Conservation (phyloP, 1,140 invertebrate genomes). For the Drosophila malerkotliana region DNA sequence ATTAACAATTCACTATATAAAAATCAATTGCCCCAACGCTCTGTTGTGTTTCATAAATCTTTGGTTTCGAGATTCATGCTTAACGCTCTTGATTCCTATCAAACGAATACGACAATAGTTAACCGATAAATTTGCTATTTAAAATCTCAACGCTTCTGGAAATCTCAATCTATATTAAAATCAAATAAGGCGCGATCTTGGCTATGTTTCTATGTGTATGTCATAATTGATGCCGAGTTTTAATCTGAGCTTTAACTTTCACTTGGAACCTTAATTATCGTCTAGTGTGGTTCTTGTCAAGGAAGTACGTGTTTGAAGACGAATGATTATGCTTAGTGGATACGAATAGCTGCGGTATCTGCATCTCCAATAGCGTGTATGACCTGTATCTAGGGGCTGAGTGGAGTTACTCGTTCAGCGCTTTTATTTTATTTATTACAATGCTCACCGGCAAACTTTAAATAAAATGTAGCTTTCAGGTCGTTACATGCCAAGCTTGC, state of each 20-base stretch:
- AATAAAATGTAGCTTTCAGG: constrained; percentile 22
- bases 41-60: constrained; percentile 57
- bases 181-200: constrained; percentile 75
- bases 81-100: constrained; percentile 51
- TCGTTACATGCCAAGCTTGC: not conserved
- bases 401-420: constrained; percentile 25
- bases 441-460: constrained; percentile 56
- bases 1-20: constrained; percentile 81
- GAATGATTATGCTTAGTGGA: constrained; percentile 67
- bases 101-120: constrained; percentile 77
- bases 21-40: constrained; percentile 72
- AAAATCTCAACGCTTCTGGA: constrained; percentile 55
- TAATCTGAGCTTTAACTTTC: constrained; percentile 49
- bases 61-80: constrained; percentile 69
- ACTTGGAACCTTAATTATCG: constrained; percentile 20
- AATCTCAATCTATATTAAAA: constrained; percentile 27
- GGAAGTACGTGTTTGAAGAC: constrained; percentile 78
- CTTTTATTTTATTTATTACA: constrained; percentile 40
- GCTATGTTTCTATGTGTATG: constrained; percentile 36
- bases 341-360: not conserved
- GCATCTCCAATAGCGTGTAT: constrained; percentile 5
- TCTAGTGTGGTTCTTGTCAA: constrained; percentile 27
- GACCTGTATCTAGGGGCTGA: constrained; percentile 6
- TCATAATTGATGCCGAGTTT: constrained; percentile 58
- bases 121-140: constrained; percentile 78